Conservation (phyloP, 2,113 vertebrate genomes). For the Misgurnus mizolepis region DNA sequence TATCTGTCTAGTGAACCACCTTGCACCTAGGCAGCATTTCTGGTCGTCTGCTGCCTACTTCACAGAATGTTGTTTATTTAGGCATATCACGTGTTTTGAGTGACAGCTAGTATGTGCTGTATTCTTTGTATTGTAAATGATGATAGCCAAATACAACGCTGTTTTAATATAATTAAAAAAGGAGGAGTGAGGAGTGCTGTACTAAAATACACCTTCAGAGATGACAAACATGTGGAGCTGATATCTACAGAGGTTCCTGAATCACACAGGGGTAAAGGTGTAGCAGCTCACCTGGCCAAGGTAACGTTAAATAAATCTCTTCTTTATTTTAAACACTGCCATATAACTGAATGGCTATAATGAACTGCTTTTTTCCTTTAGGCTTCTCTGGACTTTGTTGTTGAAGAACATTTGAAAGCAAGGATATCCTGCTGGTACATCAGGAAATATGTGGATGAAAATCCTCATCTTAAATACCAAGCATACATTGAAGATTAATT, state of each 20-base stretch:
- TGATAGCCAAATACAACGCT: neutral
- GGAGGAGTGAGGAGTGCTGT: conserved; percentile 50
- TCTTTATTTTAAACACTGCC: neutral
- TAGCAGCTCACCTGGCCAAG: conserved; percentile 69
- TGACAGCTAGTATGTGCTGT: neutral
- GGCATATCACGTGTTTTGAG: neutral
- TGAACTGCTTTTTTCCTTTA: neutral
- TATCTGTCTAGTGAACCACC: neutral
- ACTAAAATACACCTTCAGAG: conserved; percentile 64
- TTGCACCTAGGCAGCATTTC: neutral
- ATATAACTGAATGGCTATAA: neutral
- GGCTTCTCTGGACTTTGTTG: conserved; percentile 72
- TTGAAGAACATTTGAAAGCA: conserved; percentile 69
- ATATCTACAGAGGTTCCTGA: conserved; percentile 70
- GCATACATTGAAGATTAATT: conserved; percentile 47
- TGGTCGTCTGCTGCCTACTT: neutral
- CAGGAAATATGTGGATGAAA: conserved; percentile 65
- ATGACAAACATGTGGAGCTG: conserved; percentile 64
- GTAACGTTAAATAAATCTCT: conserved; percentile 33
- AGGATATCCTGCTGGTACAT: conserved; percentile 74
- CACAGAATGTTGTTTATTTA: neutral
- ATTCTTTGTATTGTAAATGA: neutral
- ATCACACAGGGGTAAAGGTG: conserved; percentile 65
- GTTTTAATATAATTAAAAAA: conserved; percentile 8
- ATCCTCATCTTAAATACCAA: conserved; percentile 58